Evolutionary conservation across 2,113 vertebrate genomes (phyloP), one percentile per base, ranked within the genome.

Genomic region (Grammomys surdaster): DNA sequence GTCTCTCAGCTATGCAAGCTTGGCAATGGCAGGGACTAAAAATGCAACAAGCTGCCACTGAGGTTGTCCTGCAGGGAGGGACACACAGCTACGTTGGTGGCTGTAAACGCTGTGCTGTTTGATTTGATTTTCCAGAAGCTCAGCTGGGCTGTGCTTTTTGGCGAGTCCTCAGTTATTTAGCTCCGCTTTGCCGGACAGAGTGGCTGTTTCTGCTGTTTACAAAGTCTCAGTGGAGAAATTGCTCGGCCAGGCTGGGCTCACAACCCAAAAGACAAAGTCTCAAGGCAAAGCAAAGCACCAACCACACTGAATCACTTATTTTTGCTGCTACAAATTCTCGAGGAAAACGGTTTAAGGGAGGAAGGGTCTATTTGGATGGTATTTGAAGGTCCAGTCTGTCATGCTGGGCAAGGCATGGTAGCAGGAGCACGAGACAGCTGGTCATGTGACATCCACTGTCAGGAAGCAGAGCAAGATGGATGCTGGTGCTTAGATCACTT

Each of bases 271-370:
- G 56, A 22, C 7, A 26, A n/a, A 67, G 87, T 43, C 7, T 20
- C 4, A 2, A 0, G 0, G 9, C 13, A 5, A 5, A 40, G 19
- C 40, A 24, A 22, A 75, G 11, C 22, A 3, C 36, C 51, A 7
- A 28, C 36, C 46, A 65, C 1, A 26, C 73, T 13, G 28, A 69
- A 67, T 67, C 40, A 65, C 24, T 46, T 85, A 46, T 5, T 85
- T 60, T 65, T 11, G 9, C 26, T 65, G 40, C 40, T 19, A 10
- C 36, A 31, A 20, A 67, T 46, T 46, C 40, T 17, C 7, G 0
- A 86, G 16, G 28, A 86, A 67, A 67, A 24, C 17, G 20, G 19
- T 67, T 48, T 48, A 48, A 67, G 82, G 0, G 17, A 86, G 26
- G 40, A 31, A 48, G 60, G 82, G 28, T 67, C 40, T 46, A 67